Evolutionary conservation across 1,140 invertebrate genomes (phyloP).

Genomic region (Agraylea sexmaculata): DNA sequence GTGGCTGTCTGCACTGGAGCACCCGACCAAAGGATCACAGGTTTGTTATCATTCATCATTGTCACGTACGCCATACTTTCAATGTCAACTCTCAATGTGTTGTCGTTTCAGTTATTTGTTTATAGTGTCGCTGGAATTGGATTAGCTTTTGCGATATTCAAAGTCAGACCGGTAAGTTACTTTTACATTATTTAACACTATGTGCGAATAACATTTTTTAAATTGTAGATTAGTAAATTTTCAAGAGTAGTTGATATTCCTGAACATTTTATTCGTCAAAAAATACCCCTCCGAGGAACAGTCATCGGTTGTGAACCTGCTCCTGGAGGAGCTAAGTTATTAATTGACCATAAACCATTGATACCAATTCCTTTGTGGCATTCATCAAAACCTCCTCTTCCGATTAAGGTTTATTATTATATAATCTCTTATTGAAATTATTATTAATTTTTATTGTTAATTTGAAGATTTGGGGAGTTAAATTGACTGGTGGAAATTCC

Average conservation of each 20-base stretch:
- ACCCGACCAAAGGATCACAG: constrained; percentile 10
- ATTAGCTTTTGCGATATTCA: constrained; percentile 33
- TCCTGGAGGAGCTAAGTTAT: constrained; percentile 28
- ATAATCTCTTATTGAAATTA: neutral
- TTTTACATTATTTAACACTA: constrained; percentile 4
- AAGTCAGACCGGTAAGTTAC: constrained; percentile 36
- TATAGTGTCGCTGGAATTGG: constrained; percentile 36
- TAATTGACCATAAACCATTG: constrained; percentile 35
- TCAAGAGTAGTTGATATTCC: constrained; percentile 35
- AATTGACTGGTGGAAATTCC: constrained; percentile 16
- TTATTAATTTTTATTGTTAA: neutral
- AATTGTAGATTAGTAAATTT: constrained; percentile 39
- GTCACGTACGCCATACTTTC: neutral
- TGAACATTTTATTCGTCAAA: constrained; percentile 32
- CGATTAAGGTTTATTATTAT: constrained; percentile 30
- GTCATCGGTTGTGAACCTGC: constrained; percentile 34
- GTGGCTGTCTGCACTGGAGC: too few relatives aligned
- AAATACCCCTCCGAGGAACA: constrained; percentile 30
- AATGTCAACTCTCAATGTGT: neutral
- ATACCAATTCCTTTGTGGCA: constrained; percentile 39
- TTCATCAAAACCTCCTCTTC: constrained; percentile 36
- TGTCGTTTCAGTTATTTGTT: constrained; percentile 35
- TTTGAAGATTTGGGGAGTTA: constrained; percentile 18
- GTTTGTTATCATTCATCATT: neutral
- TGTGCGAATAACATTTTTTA: constrained; percentile 21